Evolutionary conservation across 1,140 invertebrate genomes (phyloP).

Genomic region (Bombus fervidus): DNA sequence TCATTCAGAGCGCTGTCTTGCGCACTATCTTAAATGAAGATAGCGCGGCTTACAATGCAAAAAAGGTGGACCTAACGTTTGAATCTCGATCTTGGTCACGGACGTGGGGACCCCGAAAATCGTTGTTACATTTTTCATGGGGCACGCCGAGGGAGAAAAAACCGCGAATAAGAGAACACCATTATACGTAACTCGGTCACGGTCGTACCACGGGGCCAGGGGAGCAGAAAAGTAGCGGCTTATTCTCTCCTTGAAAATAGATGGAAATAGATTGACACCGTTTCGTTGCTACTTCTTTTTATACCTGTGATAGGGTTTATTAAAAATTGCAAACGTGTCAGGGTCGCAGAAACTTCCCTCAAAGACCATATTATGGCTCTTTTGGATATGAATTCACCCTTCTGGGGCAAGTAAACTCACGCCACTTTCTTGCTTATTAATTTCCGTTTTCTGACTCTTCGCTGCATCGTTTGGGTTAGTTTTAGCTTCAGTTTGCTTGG

Average conservation of each 20-base stretch:
- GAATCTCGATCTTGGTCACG: conserved; percentile 32
- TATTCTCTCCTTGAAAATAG: conserved; percentile 11
- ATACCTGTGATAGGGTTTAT: background rate
- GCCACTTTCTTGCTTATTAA: background rate
- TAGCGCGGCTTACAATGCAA: conserved; percentile 4
- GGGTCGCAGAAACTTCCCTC: background rate
- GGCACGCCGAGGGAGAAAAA: no score
- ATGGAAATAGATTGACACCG: conserved; percentile 31
- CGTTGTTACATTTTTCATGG: conserved; percentile 28
- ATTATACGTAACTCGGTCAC: conserved; percentile 9
- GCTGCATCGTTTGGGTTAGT: background rate
- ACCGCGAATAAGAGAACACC: background rate
- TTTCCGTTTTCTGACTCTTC: background rate
- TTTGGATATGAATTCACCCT: background rate
- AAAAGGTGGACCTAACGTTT: background rate
- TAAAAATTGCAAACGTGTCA: conserved; percentile 24
- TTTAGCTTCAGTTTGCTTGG: background rate
- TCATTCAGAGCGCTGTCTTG: conserved; percentile 13
- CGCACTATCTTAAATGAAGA: conserved; percentile 13
- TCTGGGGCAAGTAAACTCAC: background rate
- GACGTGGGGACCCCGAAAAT: conserved; percentile 13
- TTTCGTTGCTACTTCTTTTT: background rate
- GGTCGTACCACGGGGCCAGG: background rate
- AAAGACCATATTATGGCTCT: background rate
- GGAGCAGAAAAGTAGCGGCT: background rate